These are phyloP conservation scores for Bombus breviceps DNA, from an alignment of 1,140 invertebrate species.

Conservation along the genomic window DNA sequence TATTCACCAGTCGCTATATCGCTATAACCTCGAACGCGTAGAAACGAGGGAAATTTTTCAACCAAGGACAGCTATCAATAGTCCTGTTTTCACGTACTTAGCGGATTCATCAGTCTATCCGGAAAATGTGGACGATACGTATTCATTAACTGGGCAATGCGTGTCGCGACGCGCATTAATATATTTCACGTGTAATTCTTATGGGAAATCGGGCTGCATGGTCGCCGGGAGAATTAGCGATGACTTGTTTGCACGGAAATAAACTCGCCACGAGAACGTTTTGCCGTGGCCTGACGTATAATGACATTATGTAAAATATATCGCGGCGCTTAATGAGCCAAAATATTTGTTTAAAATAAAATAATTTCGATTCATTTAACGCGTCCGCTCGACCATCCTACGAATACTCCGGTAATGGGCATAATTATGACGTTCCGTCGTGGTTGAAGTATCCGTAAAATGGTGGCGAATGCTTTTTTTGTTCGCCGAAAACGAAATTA, in stretches of 20 bases:
- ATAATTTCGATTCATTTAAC: constrained; percentile 21
- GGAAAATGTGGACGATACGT: constrained; percentile 8
- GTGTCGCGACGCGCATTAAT: constrained; percentile 8
- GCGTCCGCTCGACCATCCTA: background rate
- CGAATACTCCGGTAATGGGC: no score
- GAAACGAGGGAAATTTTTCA: no score
- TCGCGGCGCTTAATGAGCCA: constrained; percentile 19
- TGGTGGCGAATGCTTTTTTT: background rate
- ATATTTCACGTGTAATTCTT: constrained; percentile 34
- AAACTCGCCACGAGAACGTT: constrained; percentile 7
- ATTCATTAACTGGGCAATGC: background rate
- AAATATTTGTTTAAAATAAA: constrained; percentile 28
- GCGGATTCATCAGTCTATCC: background rate
- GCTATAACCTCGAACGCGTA: no score
- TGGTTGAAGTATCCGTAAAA: background rate
- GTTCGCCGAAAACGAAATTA: background rate
- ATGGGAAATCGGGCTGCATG: constrained; percentile 33
- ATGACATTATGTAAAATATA: constrained; percentile 28
- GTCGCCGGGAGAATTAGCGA: constrained; percentile 33
- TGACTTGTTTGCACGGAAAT: constrained; percentile 36
- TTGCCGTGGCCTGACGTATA: constrained; percentile 4
- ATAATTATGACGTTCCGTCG: background rate
- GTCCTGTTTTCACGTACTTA: background rate
- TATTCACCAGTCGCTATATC: no score
- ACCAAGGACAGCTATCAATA: no score